A percentile compares a stretch with the other conserved stretches of the same genome.
These are phyloP conservation scores for Rhogogaster chlorosoma DNA, from an alignment of 2,888 invertebrate species.

Conservation along the genomic window DNA sequence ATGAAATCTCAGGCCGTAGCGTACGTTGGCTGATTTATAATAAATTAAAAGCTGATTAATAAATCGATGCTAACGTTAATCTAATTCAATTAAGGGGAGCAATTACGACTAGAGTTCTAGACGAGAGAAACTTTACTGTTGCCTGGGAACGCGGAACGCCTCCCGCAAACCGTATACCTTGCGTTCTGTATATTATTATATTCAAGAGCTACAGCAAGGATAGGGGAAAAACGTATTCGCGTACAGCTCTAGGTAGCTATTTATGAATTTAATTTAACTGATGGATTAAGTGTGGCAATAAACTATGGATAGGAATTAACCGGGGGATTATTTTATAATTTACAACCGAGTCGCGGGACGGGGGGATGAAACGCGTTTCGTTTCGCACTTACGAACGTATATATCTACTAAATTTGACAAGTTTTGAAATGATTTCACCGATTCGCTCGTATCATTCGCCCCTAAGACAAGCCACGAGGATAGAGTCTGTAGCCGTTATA, in stretches of 20 bases:
- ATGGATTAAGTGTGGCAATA: constrained; percentile 69
- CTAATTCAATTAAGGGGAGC: constrained; percentile 43
- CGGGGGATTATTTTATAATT: constrained; percentile 74
- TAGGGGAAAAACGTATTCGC: constrained; percentile 47
- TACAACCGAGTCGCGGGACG: constrained; percentile 62
- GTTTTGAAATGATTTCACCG: not conserved
- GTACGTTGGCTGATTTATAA: constrained; percentile 11
- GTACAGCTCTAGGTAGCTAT: constrained; percentile 57
- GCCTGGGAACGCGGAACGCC: constrained; percentile 21
- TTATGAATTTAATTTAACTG: constrained; percentile 71
- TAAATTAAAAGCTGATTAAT: constrained; percentile 32
- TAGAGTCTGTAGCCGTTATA: not conserved
- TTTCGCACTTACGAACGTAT: constrained; percentile 13
- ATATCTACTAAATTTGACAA: not conserved
- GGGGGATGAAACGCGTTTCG: not conserved
- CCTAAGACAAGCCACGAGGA: not conserved
- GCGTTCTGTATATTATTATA: constrained; percentile 17
- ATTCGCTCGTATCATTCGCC: not conserved
- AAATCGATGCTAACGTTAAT: constrained; percentile 39
- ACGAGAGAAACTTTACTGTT: constrained; percentile 33
- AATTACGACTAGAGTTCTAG: constrained; percentile 28
- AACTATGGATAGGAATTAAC: constrained; percentile 73
- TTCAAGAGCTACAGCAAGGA: constrained; percentile 53
- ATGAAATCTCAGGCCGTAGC: not conserved
- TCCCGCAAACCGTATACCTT: constrained; percentile 35